A percentile compares a stretch with the other conserved stretches of the same genome.
Evolutionary conservation across 2,797 vertebrate genomes (phyloP).

Genomic region (Xenopus petersii): DNA sequence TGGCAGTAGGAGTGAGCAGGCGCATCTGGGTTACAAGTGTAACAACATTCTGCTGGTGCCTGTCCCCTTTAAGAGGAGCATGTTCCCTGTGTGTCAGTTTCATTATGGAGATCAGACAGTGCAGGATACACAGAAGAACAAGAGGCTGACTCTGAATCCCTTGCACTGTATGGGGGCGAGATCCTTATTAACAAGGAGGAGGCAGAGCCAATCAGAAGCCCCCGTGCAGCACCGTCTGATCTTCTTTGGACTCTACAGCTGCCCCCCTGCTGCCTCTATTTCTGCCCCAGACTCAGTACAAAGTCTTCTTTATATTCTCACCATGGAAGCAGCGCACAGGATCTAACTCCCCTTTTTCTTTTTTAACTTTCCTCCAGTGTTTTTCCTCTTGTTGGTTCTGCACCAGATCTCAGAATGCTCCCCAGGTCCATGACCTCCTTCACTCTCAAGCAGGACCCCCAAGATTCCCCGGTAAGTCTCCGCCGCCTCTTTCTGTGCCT

Average conservation of each 20-base stretch:
- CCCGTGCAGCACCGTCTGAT: too few relatives aligned
- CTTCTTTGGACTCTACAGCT: neutral
- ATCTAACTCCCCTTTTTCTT: conserved; percentile 20
- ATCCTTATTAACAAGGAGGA: too few relatives aligned
- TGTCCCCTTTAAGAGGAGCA: conserved; percentile 29
- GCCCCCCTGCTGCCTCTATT: neutral
- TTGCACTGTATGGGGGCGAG: too few relatives aligned
- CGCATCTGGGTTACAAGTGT: too few relatives aligned
- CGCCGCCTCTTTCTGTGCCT: neutral
- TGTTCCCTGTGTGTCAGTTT: conserved; percentile 51
- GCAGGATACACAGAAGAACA: conserved; percentile 54
- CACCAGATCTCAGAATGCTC: conserved; percentile 61
- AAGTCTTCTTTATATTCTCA: conserved; percentile 6
- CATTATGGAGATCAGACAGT: conserved; percentile 61
- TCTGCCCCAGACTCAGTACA: neutral
- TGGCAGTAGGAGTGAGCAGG: neutral
- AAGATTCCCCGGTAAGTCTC: conserved; percentile 24
- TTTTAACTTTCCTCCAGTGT: neutral
- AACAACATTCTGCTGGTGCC: neutral
- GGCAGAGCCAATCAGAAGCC: too few relatives aligned
- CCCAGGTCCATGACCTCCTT: conserved; percentile 79
- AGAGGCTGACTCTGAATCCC: neutral
- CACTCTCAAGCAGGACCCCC: conserved; percentile 73
- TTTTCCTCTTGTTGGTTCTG: neutral
- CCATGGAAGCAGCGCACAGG: conserved; percentile 19